Conservation (phyloP, 1,140 invertebrate species). For the Leptonema lineaticorne region DNA sequence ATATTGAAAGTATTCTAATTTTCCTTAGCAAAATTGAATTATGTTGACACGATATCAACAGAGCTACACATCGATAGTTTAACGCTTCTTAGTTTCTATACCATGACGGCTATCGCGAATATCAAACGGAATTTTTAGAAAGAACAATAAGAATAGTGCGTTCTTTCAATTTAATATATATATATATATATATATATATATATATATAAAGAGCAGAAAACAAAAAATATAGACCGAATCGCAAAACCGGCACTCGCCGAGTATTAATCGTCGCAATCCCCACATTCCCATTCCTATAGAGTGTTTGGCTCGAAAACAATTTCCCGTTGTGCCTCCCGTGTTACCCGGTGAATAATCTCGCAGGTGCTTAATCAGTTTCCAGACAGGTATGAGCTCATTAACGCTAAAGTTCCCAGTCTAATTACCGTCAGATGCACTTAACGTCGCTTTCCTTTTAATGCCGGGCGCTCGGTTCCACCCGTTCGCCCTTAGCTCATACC, state of each 20-base stretch:
- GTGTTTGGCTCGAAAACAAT: conserved; percentile 17
- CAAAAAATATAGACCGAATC: not conserved
- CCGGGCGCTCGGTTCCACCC: not conserved
- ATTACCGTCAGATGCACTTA: conserved; percentile 35
- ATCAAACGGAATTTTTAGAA: too few species aligned
- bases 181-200: not conserved
- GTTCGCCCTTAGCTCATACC: too few species aligned
- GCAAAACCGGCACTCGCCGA: not conserved
- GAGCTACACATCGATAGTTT: too few species aligned
- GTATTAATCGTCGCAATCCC: conserved; percentile 10
- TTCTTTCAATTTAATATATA: not conserved
- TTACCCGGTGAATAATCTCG: conserved; percentile 20
- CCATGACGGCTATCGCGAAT: too few species aligned
- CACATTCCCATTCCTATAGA: too few species aligned
- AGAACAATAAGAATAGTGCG: too few species aligned
- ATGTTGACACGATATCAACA: too few species aligned
- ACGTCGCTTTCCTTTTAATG: conserved; percentile 27
- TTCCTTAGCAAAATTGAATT: too few species aligned
- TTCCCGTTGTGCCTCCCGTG: not conserved
- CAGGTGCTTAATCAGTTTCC: conserved; percentile 27
- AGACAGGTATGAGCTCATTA: conserved; percentile 25
- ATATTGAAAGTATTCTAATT: too few species aligned
- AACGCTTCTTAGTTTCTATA: too few species aligned
- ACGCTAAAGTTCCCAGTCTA: conserved; percentile 25
- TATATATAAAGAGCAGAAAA: not conserved